A percentile compares a stretch with the other conserved stretches of the same genome.
These are phyloP conservation scores for Cydia splendana DNA, from an alignment of 1,140 invertebrate genomes.

Conservation along the genomic window DNA sequence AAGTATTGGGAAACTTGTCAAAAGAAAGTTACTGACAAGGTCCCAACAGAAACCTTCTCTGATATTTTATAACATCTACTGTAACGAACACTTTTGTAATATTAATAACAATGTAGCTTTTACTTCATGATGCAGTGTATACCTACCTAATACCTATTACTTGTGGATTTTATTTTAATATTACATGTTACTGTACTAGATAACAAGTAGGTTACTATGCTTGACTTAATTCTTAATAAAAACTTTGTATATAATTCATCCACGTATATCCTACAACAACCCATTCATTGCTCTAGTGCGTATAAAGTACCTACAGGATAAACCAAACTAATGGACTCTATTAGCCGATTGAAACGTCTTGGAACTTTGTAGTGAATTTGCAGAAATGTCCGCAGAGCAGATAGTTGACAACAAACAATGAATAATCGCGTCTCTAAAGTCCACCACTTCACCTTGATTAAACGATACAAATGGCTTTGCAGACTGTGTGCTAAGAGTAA, in stretches of 20 bases:
- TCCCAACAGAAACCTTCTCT: constrained; percentile 41
- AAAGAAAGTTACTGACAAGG: constrained; percentile 48
- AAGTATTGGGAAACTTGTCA: constrained; percentile 47
- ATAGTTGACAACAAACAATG: not conserved
- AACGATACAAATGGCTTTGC: not conserved
- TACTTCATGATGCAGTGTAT: constrained; percentile 22
- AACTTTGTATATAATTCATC: too few relatives aligned
- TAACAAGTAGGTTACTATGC: too few relatives aligned
- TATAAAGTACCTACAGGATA: not conserved
- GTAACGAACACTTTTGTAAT: constrained; percentile 37
- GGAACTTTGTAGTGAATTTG: not conserved
- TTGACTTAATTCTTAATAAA: too few relatives aligned
- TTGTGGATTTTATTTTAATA: constrained; percentile 15
- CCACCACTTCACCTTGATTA: not conserved
- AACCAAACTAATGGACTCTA: not conserved
- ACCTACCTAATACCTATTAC: too few relatives aligned
- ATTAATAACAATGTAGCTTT: not conserved
- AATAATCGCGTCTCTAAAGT: not conserved
- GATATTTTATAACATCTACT: constrained; percentile 43
- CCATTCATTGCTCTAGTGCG: not conserved
- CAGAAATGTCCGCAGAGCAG: not conserved
- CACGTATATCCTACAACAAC: not conserved
- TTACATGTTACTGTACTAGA: not conserved
- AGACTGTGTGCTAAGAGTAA: too few relatives aligned
- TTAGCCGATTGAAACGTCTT: not conserved